Conservation (phyloP, 2,888 invertebrate species). For the Pyrrhia umbra region DNA sequence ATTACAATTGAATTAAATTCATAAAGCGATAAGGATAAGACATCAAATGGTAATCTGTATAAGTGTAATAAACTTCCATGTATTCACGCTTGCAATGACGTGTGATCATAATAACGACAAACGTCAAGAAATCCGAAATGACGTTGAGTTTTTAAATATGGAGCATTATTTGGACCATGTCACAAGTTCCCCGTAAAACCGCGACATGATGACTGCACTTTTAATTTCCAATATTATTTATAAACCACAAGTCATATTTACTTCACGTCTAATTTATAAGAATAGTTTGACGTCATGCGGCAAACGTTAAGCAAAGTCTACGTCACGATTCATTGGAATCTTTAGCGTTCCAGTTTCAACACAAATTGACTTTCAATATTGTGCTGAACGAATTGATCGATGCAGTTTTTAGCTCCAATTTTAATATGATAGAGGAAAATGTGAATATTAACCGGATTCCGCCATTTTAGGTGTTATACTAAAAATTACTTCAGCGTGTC, state of each 20-base stretch:
- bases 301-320: conserved; percentile 12
- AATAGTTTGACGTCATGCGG: conserved; percentile 41
- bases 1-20: too few relatives aligned
- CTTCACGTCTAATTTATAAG: conserved; percentile 39
- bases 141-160: conserved; percentile 6
- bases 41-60: background rate
- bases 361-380: conserved; percentile 17
- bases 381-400: background rate
- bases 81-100: background rate
- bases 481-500: background rate
- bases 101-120: conserved; percentile 3
- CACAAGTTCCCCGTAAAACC: conserved; percentile 18
- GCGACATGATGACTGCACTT: conserved; percentile 19
- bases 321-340: conserved; percentile 41
- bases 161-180: conserved; percentile 24
- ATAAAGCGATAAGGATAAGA: too few relatives aligned
- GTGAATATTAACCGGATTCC: background rate
- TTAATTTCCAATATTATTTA: conserved; percentile 18
- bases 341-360: conserved; percentile 25
- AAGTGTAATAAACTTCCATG: background rate
- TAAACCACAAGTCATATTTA: conserved; percentile 42
- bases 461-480: background rate
- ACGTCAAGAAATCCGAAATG: background rate
- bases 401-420: background rate
- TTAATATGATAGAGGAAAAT: background rate